Percentiles rank a stretch among this genome's conserved stretches.
phyloP scores from a whole-genome alignment of 2,113 vertebrate species.

The Phylloscopus whistleri region DNA sequence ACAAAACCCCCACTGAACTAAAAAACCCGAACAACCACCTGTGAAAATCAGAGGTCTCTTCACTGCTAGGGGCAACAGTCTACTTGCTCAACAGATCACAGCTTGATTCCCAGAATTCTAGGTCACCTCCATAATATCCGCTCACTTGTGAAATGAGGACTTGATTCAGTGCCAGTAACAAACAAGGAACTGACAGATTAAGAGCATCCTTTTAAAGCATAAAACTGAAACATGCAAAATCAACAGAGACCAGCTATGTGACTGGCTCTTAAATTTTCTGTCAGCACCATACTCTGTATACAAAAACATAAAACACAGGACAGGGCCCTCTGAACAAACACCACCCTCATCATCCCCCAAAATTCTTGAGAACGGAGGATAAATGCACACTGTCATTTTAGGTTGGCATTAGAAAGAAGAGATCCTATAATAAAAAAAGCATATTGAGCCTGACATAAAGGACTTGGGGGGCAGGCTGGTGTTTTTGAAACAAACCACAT shows the following conservation, averaged over 20 bases:
- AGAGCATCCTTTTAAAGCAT: background rate
- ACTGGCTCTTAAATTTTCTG: background rate
- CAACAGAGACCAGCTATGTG: background rate
- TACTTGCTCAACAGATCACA: background rate
- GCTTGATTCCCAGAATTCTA: conserved; percentile 26
- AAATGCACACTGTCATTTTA: background rate
- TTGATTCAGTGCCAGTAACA: conserved; percentile 1
- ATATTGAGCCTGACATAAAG: background rate
- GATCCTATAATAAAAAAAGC: background rate
- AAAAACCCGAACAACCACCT: background rate
- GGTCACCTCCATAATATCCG: background rate
- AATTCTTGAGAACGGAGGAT: background rate
- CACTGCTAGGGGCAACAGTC: background rate
- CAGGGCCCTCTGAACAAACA: background rate
- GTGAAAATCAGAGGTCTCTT: background rate
- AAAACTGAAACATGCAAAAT: background rate
- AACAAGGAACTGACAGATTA: conserved; percentile 3
- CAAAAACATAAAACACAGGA: background rate
- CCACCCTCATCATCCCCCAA: background rate
- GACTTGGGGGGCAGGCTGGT: background rate
- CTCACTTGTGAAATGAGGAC: background rate
- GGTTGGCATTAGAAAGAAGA: background rate
- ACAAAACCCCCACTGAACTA: background rate
- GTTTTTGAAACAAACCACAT: background rate
- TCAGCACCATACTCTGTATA: background rate